Conservation (phyloP, 2,888 invertebrate species). For the Aproaerema taeniolella region DNA sequence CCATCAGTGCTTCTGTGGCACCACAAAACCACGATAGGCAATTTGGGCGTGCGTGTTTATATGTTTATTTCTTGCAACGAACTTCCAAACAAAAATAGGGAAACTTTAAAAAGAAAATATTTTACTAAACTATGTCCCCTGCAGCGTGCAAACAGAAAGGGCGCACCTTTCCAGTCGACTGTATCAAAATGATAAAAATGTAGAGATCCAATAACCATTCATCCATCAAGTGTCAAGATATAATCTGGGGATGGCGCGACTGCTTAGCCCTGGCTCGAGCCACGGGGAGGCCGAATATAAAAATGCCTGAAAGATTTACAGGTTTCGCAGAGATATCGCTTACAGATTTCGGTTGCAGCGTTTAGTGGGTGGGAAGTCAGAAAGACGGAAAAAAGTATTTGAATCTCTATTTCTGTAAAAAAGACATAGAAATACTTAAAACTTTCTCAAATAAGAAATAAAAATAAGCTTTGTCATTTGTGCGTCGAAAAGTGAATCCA, state of each 20-base stretch:
- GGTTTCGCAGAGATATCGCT: constrained; percentile 61
- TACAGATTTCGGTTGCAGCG: constrained; percentile 62
- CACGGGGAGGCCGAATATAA: constrained; percentile 69
- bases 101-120: background rate
- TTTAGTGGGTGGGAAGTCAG: constrained; percentile 21
- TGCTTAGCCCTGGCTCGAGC: constrained; percentile 67
- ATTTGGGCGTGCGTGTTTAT: no score
- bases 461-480: no score
- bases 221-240: constrained; percentile 87
- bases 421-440: no score
- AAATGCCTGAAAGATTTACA: constrained; percentile 75
- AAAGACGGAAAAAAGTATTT: constrained; percentile 3
- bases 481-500: no score
- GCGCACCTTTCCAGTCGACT: constrained; percentile 61
- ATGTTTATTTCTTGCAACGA: no score
- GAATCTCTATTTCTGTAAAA: no score
- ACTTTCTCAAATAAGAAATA: no score
- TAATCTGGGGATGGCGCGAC: constrained; percentile 78
- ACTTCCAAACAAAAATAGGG: no score
- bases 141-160: constrained; percentile 29
- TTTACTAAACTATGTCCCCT: constrained; percentile 44
- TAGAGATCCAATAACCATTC: constrained; percentile 87
- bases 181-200: constrained; percentile 80
- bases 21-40: no score
- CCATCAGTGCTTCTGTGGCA: no score